These are phyloP conservation scores for Baccha elongata DNA, from an alignment of 2,888 invertebrate genomes.

Conservation along the genomic window DNA sequence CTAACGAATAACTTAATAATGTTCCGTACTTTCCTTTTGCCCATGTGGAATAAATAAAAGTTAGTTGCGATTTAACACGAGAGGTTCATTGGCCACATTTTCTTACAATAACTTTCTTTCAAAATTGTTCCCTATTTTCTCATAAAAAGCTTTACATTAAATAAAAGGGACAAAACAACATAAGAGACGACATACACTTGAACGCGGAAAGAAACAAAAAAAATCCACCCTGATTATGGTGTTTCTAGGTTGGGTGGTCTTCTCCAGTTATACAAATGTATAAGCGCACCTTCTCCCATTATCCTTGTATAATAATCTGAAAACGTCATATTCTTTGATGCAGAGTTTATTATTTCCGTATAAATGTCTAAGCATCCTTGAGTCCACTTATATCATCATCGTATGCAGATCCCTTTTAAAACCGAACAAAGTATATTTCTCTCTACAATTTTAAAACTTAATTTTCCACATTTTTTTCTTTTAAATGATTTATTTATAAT, in stretches of 20 bases:
- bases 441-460: constrained; percentile 55
- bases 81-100: constrained; percentile 68
- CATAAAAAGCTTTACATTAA: neutral
- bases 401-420: constrained; percentile 16
- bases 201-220: constrained; percentile 35
- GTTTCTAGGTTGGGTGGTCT: constrained; percentile 15
- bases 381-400: constrained; percentile 1
- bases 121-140: constrained; percentile 25
- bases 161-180: constrained; percentile 21
- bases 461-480: constrained; percentile 29
- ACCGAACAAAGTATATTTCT: constrained; percentile 15
- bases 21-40: neutral
- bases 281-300: constrained; percentile 34
- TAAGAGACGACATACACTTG: constrained; percentile 28
- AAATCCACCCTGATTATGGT: constrained; percentile 46
- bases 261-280: constrained; percentile 5
- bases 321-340: constrained; percentile 43
- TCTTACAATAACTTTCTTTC: constrained; percentile 45
- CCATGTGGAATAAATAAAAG: constrained; percentile 17
- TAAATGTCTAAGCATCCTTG: constrained; percentile 33
- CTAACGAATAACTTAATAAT: constrained; percentile 6
- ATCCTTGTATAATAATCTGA: constrained; percentile 48
- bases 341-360: constrained; percentile 53
- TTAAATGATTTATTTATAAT: constrained; percentile 13
- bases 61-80: constrained; percentile 19